These are phyloP conservation scores for Aleiodes leptofemur DNA, from an alignment of 2,888 invertebrate genomes.

Conservation along the genomic window DNA sequence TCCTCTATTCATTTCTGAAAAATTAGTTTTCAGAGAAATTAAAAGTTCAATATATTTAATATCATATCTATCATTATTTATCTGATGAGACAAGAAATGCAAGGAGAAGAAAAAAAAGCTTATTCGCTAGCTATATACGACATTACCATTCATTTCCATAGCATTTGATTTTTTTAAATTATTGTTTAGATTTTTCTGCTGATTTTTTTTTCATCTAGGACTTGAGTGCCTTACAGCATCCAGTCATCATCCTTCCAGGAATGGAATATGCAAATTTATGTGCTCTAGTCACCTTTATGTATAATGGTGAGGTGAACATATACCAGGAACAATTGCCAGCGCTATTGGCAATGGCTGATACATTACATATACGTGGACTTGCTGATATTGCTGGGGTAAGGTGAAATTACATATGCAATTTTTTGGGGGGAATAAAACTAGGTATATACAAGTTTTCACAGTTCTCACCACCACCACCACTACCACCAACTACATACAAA, in stretches of 20 bases:
- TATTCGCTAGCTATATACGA: not conserved
- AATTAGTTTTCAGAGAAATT: conserved; percentile 18
- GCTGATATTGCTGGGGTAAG: conserved; percentile 87
- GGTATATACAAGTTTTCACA: not conserved
- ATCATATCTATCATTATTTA: too few relatives aligned
- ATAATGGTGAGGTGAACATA: conserved; percentile 91
- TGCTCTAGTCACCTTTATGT: conserved; percentile 90
- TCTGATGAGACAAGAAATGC: too few relatives aligned
- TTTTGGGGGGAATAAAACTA: too few relatives aligned
- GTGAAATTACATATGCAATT: not conserved
- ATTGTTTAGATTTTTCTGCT: not conserved
- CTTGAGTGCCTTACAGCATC: conserved; percentile 82
- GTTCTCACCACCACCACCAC: too few relatives aligned
- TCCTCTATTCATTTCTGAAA: not conserved
- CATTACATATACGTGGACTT: conserved; percentile 88
- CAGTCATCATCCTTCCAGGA: conserved; percentile 84
- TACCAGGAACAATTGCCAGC: conserved; percentile 87
- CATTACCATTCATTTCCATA: not conserved
- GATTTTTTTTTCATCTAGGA: conserved; percentile 77
- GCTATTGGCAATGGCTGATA: conserved; percentile 86
- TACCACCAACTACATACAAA: too few relatives aligned
- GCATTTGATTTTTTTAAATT: not conserved
- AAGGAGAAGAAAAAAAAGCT: not conserved
- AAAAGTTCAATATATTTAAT: not conserved
- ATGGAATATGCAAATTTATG: conserved; percentile 84